A percentile compares a stretch with the other conserved stretches of the same genome.
Evolutionary conservation across 2,888 invertebrate genomes (phyloP).

Genomic region (Arctia plantaginis): DNA sequence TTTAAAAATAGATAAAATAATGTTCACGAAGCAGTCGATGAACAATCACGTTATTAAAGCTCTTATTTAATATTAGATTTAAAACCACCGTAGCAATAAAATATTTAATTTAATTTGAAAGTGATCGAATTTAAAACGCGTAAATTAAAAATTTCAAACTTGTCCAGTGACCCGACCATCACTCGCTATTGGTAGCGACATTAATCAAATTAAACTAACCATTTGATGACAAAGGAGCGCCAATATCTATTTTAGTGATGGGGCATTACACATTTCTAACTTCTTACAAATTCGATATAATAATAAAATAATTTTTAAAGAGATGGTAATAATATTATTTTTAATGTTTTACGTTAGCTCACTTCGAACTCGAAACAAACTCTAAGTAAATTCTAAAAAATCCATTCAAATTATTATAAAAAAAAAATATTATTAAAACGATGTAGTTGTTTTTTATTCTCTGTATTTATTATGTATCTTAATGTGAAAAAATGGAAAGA

Average conservation of each 20-base stretch:
- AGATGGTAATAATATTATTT: no score
- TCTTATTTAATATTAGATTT: not conserved
- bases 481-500: not conserved
- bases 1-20: not conserved
- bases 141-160: slow-evolving; percentile 78
- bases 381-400: not conserved
- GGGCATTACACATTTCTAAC: not conserved
- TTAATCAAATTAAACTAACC: slow-evolving; percentile 80
- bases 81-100: slow-evolving; percentile 7
- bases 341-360: not conserved
- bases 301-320: not conserved
- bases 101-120: slow-evolving; percentile 71
- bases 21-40: not conserved
- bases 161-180: slow-evolving; percentile 70
- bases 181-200: slow-evolving; percentile 63
- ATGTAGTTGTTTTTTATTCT: not conserved
- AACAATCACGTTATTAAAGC: not conserved
- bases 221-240: slow-evolving; percentile 70
- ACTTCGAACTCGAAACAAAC: not conserved
- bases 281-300: not conserved
- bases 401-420: not conserved
- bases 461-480: not conserved
- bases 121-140: slow-evolving; percentile 72
- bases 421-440: no score
- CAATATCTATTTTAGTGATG: slow-evolving; percentile 59